A percentile compares a stretch with the other conserved stretches of the same genome.
Conservation (phyloP, 2,113 vertebrate species). For the Microcebus murinus region DNA sequence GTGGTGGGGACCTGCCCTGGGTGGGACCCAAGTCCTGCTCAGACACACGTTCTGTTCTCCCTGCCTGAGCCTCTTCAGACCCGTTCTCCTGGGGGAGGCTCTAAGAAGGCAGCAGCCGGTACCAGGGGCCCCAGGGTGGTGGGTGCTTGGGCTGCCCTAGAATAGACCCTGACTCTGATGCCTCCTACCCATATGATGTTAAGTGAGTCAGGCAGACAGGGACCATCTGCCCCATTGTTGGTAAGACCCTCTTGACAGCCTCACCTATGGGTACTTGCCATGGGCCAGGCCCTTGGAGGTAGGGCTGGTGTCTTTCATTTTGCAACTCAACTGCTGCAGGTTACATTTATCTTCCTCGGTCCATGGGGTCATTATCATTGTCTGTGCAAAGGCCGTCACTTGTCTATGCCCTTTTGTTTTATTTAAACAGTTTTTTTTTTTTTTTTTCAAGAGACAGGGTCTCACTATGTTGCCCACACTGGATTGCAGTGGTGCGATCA, state of each 20-base stretch:
- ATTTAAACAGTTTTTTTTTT: background rate
- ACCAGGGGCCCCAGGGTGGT: background rate
- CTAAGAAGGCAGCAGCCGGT: background rate
- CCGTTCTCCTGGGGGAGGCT: background rate
- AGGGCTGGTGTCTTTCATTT: background rate
- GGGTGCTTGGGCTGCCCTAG: background rate
- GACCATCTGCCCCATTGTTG: fast-evolving
- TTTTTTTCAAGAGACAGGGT: no score
- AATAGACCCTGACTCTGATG: background rate
- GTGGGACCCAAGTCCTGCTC: background rate
- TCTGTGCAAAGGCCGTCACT: background rate
- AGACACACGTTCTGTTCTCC: background rate
- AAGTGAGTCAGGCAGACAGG: background rate
- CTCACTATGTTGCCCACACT: no score
- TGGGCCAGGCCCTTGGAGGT: background rate
- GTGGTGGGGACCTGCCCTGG: background rate
- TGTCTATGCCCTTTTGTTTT: background rate
- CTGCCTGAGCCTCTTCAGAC: background rate
- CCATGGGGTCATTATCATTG: no score
- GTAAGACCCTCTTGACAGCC: background rate
- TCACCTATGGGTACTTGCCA: fast-evolving
- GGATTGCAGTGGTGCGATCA: no score
- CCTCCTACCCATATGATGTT: background rate
- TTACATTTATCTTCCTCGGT: fast-evolving
- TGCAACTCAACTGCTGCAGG: background rate